These are phyloP conservation scores for Liasis olivaceus DNA, from an alignment of 2,797 vertebrate species.

Conservation along the genomic window DNA sequence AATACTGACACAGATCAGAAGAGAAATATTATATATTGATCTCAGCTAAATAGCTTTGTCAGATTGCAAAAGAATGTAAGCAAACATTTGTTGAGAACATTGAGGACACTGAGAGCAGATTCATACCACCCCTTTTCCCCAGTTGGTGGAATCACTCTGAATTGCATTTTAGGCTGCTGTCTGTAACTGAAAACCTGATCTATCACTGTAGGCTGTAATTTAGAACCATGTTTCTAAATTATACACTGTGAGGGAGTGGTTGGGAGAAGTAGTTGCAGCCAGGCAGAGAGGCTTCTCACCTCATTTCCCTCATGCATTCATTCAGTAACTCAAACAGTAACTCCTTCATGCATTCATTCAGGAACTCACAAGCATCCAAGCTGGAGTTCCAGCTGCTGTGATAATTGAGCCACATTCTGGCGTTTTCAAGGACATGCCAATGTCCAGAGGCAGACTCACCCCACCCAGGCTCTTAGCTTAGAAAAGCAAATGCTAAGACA, in stretches of 20 bases:
- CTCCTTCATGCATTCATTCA: too few relatives aligned
- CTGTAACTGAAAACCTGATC: neutral
- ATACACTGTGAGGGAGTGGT: neutral
- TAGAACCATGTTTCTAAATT: neutral
- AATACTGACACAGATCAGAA: neutral
- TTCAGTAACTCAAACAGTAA: too few relatives aligned
- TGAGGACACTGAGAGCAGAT: neutral
- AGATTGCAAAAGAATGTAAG: neutral
- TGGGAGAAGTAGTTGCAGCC: too few relatives aligned
- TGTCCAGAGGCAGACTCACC: too few relatives aligned
- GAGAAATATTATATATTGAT: neutral
- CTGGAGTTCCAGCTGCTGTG: too few relatives aligned
- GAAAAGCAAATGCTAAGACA: too few relatives aligned
- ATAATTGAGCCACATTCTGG: too few relatives aligned
- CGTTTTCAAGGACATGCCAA: too few relatives aligned
- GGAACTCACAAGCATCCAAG: too few relatives aligned
- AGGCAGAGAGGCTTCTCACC: too few relatives aligned
- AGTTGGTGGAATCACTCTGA: neutral
- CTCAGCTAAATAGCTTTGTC: slow-evolving; percentile 15
- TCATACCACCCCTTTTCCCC: neutral
- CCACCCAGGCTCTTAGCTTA: too few relatives aligned
- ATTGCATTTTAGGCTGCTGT: neutral
- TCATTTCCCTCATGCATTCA: too few relatives aligned
- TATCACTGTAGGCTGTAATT: neutral
- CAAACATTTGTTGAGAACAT: neutral